These are phyloP conservation scores for Lasius fuliginosus DNA, from an alignment of 2,888 invertebrate genomes.

Conservation along the genomic window DNA sequence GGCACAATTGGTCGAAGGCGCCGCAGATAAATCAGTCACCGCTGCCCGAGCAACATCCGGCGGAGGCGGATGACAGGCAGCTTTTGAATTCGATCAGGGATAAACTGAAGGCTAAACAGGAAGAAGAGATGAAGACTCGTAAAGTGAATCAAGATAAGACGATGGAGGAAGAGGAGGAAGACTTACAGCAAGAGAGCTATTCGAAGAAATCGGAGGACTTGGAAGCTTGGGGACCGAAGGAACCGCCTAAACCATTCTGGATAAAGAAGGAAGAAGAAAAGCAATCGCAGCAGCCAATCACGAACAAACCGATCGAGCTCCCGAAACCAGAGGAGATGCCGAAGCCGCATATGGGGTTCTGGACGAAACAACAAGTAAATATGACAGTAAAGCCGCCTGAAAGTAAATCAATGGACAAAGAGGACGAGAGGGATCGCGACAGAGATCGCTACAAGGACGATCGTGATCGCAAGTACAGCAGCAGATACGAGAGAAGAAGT, in stretches of 20 bases:
- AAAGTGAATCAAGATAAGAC: constrained; percentile 66
- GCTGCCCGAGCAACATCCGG: constrained; percentile 74
- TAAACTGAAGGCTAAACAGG: constrained; percentile 87
- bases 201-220: constrained; percentile 66
- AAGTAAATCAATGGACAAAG: constrained; percentile 84
- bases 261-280: constrained; percentile 83
- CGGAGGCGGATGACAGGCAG: constrained; percentile 86
- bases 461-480: constrained; percentile 77
- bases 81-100: constrained; percentile 87
- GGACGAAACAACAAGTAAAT: constrained; percentile 85
- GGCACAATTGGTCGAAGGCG: constrained; percentile 85
- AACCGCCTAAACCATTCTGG: constrained; percentile 76
- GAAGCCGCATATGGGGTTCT: constrained; percentile 85
- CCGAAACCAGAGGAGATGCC: constrained; percentile 84
- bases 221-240: constrained; percentile 74
- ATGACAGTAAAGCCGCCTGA: constrained; percentile 82
- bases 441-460: constrained; percentile 84
- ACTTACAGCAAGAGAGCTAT: constrained; percentile 68
- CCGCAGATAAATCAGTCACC: constrained; percentile 77
- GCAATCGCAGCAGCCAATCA: constrained; percentile 62
- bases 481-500: constrained; percentile 81
- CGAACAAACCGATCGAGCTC: constrained; percentile 74
- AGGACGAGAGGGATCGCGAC: constrained; percentile 83
- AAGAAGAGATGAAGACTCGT: constrained; percentile 85
- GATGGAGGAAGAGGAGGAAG: constrained; percentile 69